phyloP scores from a whole-genome alignment of 92 coral and sea anemone genomes.

The Bergia puertoricense region DNA sequence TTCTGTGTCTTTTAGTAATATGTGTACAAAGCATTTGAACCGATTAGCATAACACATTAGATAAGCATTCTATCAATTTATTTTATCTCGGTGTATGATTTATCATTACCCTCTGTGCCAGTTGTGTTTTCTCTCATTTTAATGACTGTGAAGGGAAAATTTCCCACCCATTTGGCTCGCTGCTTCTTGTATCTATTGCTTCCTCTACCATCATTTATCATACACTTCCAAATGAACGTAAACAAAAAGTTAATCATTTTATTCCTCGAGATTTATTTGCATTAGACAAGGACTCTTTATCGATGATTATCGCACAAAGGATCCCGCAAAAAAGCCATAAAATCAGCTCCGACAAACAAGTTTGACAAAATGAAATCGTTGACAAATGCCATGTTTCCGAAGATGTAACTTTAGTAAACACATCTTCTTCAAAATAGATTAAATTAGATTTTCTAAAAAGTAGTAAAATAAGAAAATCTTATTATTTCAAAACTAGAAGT shows the following conservation, averaged over 20 bases:
- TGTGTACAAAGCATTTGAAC: slow-evolving; percentile 47
- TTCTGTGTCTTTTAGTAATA: slow-evolving; percentile 26
- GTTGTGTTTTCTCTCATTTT: slow-evolving; percentile 29
- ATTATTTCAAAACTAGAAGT: slow-evolving; percentile 5
- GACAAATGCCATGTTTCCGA: neutral
- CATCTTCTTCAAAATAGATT: neutral
- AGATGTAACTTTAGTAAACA: neutral
- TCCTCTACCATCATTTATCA: slow-evolving; percentile 42
- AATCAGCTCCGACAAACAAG: slow-evolving; percentile 25
- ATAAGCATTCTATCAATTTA: slow-evolving; percentile 49
- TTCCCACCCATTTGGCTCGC: slow-evolving; percentile 24
- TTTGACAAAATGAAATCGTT: neutral
- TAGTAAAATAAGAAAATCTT: neutral
- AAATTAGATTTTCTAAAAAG: neutral
- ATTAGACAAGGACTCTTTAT: slow-evolving; percentile 54
- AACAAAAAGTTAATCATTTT: slow-evolving; percentile 50
- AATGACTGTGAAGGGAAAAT: slow-evolving; percentile 18
- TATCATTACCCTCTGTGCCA: slow-evolving; percentile 50
- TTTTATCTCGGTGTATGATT: slow-evolving; percentile 52
- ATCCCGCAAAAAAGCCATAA: slow-evolving; percentile 54
- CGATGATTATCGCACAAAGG: slow-evolving; percentile 69
- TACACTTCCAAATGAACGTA: slow-evolving; percentile 25
- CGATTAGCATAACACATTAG: slow-evolving; percentile 51
- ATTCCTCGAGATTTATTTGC: slow-evolving; percentile 60
- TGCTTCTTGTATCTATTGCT: slow-evolving; percentile 15